Base-by-base conservation (phyloP, 2,113 vertebrate genomes). In the Patagioenas fasciata region DNA sequence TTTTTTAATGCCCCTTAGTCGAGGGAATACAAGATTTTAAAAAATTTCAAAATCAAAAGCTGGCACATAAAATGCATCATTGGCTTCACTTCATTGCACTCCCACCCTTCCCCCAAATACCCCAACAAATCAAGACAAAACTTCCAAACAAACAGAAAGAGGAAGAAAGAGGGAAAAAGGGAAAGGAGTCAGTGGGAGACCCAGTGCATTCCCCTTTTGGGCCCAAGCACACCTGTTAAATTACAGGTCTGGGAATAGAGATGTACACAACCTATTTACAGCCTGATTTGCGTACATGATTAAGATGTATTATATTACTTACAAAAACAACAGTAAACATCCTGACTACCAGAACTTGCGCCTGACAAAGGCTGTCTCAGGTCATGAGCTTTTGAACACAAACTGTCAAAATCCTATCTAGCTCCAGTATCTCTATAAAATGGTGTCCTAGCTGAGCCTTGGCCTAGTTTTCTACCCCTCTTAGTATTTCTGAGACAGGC, bases 51-150 rank as follows among this genome's bases (percentile, higher is more conserved):
- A 92, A 86, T 42, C 69, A 93, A 86, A 95, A 91, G 29, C 47
- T 89, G 48, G 26, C 38, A 79, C 15, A 75, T 36, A 48, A 89
- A 89, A 87, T 36, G 54, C 50, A 36, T 42, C 7, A 3, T 4
- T 47, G 78, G 9, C 13, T 85, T 57, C 12, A 64, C 38, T 78
- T 87, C 61, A 69, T 13, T 82, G 78, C 23, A 66, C 19, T 77
- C 40, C 21, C 10, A 34, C 3, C 3, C 11, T 6, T 8, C 11
- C 5, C 9, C 4, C 1, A 1, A 26, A 83, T 48, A 48, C 0
- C 6, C 6, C 18, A 66, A n/a, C 8, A 72, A 72, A 66, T 85
- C 11, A 82, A 80, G 53, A 74, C 5, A 75, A 80, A 77, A 64
- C 21, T 77, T 53, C 9, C 21, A 54, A 36, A 72, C 21, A 67